Percentiles rank a stretch among this genome's conserved stretches.
Conservation (phyloP, 2,113 vertebrate genomes). For the Otis tarda region DNA sequence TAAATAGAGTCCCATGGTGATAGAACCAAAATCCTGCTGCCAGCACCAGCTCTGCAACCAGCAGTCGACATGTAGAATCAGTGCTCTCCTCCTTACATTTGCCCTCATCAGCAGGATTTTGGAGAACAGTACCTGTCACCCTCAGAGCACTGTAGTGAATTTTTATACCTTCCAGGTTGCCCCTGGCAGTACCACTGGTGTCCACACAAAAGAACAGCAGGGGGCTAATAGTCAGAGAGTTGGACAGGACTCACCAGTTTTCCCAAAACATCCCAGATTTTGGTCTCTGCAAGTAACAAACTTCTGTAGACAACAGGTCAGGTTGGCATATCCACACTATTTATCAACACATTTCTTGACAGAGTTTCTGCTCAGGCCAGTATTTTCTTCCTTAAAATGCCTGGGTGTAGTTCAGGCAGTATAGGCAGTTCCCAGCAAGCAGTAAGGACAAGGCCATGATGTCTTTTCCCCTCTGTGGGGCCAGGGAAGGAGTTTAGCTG, state of each 20-base stretch:
- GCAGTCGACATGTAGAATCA: neutral
- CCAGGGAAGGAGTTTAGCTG: neutral
- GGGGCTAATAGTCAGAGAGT: neutral
- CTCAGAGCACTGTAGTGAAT: neutral
- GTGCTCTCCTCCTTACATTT: neutral
- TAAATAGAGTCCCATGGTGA: neutral
- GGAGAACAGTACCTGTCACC: neutral
- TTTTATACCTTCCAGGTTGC: neutral
- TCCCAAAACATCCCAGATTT: neutral
- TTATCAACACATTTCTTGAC: neutral
- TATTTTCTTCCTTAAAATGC: neutral
- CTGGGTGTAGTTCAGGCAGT: neutral
- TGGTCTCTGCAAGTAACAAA: neutral
- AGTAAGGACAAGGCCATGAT: neutral
- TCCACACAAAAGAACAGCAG: neutral
- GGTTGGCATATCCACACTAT: neutral
- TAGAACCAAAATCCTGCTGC: neutral
- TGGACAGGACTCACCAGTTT: neutral
- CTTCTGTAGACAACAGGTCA: neutral
- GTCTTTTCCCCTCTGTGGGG: neutral
- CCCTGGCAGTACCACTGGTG: neutral
- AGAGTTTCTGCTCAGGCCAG: neutral
- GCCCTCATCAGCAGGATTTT: neutral
- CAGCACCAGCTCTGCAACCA: neutral
- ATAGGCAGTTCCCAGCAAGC: neutral